Evolutionary conservation across 2,888 invertebrate genomes (phyloP), one percentile per base, ranked within the genome.

Genomic region (Ypsolopha scabrella): DNA sequence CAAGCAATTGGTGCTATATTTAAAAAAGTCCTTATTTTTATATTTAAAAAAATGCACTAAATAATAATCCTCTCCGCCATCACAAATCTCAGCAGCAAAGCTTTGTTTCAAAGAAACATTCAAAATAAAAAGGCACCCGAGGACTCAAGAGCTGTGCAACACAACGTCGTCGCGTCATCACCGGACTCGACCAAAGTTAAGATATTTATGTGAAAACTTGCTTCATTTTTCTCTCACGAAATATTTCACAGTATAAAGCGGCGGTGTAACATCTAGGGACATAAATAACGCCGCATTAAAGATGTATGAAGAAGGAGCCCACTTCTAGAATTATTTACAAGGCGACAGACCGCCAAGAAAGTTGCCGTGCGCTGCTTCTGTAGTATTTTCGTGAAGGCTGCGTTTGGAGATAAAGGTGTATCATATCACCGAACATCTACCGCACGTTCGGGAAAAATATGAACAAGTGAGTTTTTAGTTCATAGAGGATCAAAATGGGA

Each of bases 151-250:
- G 61, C 60, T 61, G 64, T 65, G 65, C 65, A 65, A 60, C 63
- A 64, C 69, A 72, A 72, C 69, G 64, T 72, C 67, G 63, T 60
- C 71, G 64, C 71, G 72, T 77, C 77, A 77, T 75, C 76, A 60
- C 68, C 49, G 37, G 50, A 53, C 51, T 13, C 62, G 58, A 58
- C 41, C 9, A 36, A 51, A 49, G 48, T 47, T 51, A 69, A 77
- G 77, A 77, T 81, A 80, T 81, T 81, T 80, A 83, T 81, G 78
- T 70, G 73, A 64, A 72, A 81, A 82, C 72, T 83, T 81, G 69
- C 71, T 77, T 75, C 81, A 83, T 80, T 81, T 77, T 77, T 79
- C 76, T 75, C 73, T 64, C 64, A 58, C 61, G 61, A 59, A 63
- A 64, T 67, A 68, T 71, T 72, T 63, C 64, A 59, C 65, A 63